These are phyloP conservation scores for Serripes groenlandicus DNA, from an alignment of 2,888 invertebrate species.

Conservation along the genomic window DNA sequence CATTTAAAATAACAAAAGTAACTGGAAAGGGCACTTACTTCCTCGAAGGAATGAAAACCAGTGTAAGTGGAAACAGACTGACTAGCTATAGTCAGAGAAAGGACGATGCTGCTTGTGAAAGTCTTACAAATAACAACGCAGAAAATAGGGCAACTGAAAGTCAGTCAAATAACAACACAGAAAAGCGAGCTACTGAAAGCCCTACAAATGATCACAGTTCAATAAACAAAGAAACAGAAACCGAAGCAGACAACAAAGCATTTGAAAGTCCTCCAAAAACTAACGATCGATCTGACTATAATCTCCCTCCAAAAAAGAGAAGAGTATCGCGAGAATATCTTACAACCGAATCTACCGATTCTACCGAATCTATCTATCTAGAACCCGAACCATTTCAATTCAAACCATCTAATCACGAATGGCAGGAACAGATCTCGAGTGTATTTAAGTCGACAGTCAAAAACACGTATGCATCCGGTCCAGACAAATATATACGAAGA, in stretches of 20 bases:
- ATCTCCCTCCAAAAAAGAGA: slow-evolving; percentile 37
- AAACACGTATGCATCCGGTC: slow-evolving; percentile 29
- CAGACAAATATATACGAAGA: neutral
- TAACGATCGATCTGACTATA: slow-evolving; percentile 21
- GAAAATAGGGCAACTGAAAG: slow-evolving; percentile 7
- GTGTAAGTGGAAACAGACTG: slow-evolving; percentile 31
- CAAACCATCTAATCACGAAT: slow-evolving; percentile 26
- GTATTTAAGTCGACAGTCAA: slow-evolving; percentile 27
- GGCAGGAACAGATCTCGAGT: slow-evolving; percentile 37
- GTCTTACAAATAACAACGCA: slow-evolving; percentile 21
- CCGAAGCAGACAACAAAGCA: slow-evolving; percentile 24
- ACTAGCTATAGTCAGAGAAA: slow-evolving; percentile 22
- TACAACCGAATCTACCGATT: slow-evolving; percentile 21
- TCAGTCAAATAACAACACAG: neutral
- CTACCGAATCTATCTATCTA: slow-evolving; percentile 25
- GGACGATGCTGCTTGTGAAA: slow-evolving; percentile 28
- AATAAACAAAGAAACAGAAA: slow-evolving; percentile 21
- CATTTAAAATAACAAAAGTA: slow-evolving; percentile 29
- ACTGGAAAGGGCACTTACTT: slow-evolving; percentile 33
- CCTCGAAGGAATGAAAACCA: slow-evolving; percentile 34
- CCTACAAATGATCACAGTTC: neutral
- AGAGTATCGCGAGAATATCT: slow-evolving; percentile 26
- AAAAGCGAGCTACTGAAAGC: slow-evolving; percentile 2
- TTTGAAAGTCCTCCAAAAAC: slow-evolving; percentile 2
- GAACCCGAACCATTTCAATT: slow-evolving; percentile 33